Evolutionary conservation across 2,113 vertebrate genomes (phyloP).

Genomic region (Candoia aspera): DNA sequence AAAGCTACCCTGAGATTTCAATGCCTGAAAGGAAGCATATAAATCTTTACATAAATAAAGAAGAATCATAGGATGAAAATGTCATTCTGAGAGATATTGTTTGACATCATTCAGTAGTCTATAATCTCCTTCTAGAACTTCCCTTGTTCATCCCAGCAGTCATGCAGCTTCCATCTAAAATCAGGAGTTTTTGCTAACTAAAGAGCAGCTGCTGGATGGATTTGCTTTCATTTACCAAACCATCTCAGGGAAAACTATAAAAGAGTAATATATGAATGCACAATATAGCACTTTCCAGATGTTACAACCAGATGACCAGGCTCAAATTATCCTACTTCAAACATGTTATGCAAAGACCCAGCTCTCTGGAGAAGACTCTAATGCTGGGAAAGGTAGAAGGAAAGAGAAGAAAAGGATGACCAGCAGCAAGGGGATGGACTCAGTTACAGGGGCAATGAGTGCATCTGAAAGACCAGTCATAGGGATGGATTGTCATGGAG

Average conservation of each 20-base stretch:
- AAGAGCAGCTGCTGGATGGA: not conserved
- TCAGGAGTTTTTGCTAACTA: not conserved
- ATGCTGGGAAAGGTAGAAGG: not conserved
- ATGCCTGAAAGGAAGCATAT: not conserved
- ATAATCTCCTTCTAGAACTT: not conserved
- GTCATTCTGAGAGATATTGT: not conserved
- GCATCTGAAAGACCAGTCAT: not conserved
- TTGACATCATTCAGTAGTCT: not conserved
- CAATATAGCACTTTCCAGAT: not conserved
- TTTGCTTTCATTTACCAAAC: not conserved
- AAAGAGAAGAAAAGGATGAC: not conserved
- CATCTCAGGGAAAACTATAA: not conserved
- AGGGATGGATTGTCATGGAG: not conserved
- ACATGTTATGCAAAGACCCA: not conserved
- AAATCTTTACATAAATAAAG: not conserved
- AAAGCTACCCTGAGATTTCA: not conserved
- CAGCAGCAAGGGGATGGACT: not conserved
- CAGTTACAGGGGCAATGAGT: not conserved
- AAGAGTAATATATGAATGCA: not conserved
- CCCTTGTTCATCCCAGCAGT: not conserved
- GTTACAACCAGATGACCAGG: not conserved
- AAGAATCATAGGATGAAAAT: slow-evolving; percentile 5
- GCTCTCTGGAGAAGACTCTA: not conserved
- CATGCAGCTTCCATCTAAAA: slow-evolving; percentile 6
- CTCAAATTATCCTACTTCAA: not conserved